These are phyloP conservation scores for Nothura maculosa DNA, from an alignment of 2,797 vertebrate species.

Conservation along the genomic window DNA sequence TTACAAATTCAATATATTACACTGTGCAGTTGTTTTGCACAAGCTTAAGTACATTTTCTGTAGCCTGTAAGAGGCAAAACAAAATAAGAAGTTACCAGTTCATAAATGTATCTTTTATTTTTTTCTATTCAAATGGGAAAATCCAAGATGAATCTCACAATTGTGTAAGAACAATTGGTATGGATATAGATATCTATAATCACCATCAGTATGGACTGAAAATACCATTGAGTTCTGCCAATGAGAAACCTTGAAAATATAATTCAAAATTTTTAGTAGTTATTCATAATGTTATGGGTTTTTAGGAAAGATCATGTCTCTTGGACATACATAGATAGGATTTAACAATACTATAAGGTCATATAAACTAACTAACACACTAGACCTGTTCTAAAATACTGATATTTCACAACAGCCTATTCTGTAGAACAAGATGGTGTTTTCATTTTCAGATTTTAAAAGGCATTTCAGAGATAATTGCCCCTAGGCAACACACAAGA, in stretches of 20 bases:
- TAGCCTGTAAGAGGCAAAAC: conserved; percentile 19
- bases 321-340: background rate
- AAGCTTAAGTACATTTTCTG: conserved; percentile 40
- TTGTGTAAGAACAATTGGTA: conserved; percentile 17
- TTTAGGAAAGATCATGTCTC: conserved; percentile 51
- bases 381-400: background rate
- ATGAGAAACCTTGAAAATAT: conserved; percentile 24
- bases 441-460: conserved; percentile 2
- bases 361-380: background rate
- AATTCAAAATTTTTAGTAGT: conserved; percentile 38
- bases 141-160: background rate
- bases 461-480: background rate
- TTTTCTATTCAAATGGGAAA: background rate
- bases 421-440: background rate
- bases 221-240: conserved; percentile 5
- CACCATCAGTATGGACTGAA: conserved; percentile 22
- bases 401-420: background rate
- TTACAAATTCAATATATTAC: background rate
- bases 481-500: background rate
- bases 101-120: conserved; percentile 26
- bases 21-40: conserved; percentile 31
- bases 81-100: conserved; percentile 41
- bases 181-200: conserved; percentile 22
- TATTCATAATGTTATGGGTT: conserved; percentile 41
- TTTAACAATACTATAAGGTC: background rate